Evolutionary conservation across 2,113 vertebrate genomes (phyloP).

Genomic region (Corythornis madagascariensis): DNA sequence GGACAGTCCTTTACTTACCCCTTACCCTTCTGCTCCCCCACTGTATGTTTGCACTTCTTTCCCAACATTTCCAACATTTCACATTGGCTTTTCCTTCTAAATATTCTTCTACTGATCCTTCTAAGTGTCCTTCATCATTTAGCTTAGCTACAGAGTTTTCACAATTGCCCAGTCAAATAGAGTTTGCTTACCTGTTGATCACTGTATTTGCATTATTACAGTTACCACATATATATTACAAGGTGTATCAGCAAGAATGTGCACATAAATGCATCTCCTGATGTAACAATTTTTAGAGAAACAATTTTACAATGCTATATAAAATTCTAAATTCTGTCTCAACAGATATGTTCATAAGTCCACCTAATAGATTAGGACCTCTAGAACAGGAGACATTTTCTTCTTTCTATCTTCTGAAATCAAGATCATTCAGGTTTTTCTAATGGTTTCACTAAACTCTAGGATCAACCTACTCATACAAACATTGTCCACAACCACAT

Average conservation of each 20-base stretch:
- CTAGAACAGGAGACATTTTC: background rate
- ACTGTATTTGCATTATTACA: background rate
- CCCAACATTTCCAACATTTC: background rate
- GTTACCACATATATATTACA: background rate
- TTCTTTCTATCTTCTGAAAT: background rate
- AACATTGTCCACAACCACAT: background rate
- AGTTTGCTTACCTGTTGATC: too few species aligned
- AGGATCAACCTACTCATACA: background rate
- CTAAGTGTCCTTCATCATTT: background rate
- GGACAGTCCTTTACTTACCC: background rate
- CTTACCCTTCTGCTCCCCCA: background rate
- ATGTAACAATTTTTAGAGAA: background rate
- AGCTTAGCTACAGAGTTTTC: background rate
- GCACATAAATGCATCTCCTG: background rate
- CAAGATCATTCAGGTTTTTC: background rate
- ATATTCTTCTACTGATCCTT: background rate
- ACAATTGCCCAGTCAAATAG: background rate
- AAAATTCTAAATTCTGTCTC: background rate
- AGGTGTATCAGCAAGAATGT: background rate
- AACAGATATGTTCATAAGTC: background rate
- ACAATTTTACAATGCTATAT: background rate
- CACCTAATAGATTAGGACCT: background rate
- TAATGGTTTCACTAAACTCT: background rate
- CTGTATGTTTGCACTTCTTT: background rate
- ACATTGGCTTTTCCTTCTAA: background rate